These are phyloP conservation scores for Microctenopoma lineatum DNA, from an alignment of 2,797 vertebrate genomes.

Conservation along the genomic window DNA sequence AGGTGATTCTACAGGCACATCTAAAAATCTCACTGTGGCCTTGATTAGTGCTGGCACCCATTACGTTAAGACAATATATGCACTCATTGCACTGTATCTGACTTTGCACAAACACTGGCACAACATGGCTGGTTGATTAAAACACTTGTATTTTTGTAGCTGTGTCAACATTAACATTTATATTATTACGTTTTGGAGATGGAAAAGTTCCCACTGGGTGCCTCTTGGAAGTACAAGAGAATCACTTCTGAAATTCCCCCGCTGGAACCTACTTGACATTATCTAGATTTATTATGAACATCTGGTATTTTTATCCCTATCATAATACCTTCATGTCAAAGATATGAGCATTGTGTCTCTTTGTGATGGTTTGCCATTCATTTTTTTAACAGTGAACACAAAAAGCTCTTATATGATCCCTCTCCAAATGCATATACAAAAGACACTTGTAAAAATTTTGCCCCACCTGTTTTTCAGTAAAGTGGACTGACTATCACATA, in stretches of 20 bases:
- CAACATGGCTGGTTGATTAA: neutral
- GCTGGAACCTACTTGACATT: conserved; percentile 41
- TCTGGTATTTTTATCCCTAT: conserved; percentile 72
- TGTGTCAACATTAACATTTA: conserved; percentile 4
- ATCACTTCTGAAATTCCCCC: conserved; percentile 34
- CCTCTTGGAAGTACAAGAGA: conserved; percentile 21
- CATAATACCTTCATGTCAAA: conserved; percentile 71
- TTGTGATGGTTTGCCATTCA: conserved; percentile 66
- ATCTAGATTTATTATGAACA: conserved; percentile 72
- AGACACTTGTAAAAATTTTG: conserved; percentile 45
- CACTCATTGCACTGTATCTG: neutral
- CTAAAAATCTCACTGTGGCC: neutral
- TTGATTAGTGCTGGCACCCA: neutral
- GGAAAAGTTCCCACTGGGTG: neutral
- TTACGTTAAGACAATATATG: neutral
- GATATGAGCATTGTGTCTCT: conserved; percentile 65
- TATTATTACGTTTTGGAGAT: conserved; percentile 29
- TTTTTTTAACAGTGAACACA: conserved; percentile 57
- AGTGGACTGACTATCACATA: conserved; percentile 29
- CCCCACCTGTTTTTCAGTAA: conserved; percentile 68
- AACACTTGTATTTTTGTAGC: neutral
- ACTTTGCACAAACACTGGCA: neutral
- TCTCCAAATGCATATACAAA: conserved; percentile 48
- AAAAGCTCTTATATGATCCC: conserved; percentile 52
- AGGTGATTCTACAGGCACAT: neutral